These are phyloP conservation scores for Drosophila santomea DNA, from an alignment of 1,140 invertebrate genomes.

Conservation along the genomic window DNA sequence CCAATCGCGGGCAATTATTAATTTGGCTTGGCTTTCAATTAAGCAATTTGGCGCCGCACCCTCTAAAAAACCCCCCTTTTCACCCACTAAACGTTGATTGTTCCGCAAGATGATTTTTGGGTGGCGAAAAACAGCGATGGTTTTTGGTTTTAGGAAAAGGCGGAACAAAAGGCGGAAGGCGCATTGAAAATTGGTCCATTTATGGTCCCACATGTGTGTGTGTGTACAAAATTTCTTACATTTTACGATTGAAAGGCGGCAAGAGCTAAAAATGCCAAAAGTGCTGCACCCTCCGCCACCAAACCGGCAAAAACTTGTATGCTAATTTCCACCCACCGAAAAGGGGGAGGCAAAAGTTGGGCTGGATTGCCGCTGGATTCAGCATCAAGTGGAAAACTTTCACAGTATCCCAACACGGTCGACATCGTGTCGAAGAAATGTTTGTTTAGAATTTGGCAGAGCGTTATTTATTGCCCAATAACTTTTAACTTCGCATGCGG, in stretches of 20 bases:
- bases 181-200: slow-evolving; percentile 70
- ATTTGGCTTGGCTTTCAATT: slow-evolving; percentile 78
- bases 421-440: slow-evolving; percentile 66
- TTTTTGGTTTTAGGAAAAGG: slow-evolving; percentile 26
- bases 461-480: slow-evolving; percentile 81
- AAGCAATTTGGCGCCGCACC: slow-evolving; percentile 59
- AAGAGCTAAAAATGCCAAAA: slow-evolving; percentile 56
- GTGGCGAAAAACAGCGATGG: slow-evolving; percentile 13
- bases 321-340: slow-evolving; percentile 69
- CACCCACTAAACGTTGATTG: slow-evolving; percentile 18
- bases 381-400: slow-evolving; percentile 78
- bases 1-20: slow-evolving; percentile 76
- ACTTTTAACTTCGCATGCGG: slow-evolving; percentile 81
- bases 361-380: slow-evolving; percentile 1
- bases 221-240: slow-evolving; percentile 71
- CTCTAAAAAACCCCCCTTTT: not conserved
- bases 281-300: not conserved
- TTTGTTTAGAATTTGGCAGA: slow-evolving; percentile 78
- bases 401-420: slow-evolving; percentile 53
- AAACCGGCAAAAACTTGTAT: slow-evolving; percentile 53
- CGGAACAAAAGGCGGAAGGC: slow-evolving; percentile 49
- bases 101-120: slow-evolving; percentile 39
- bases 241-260: slow-evolving; percentile 71
- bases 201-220: slow-evolving; percentile 51
- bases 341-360: slow-evolving; percentile 1